Conservation (phyloP, 2,888 invertebrate species). For the Aphidoletes aphidimyza region DNA sequence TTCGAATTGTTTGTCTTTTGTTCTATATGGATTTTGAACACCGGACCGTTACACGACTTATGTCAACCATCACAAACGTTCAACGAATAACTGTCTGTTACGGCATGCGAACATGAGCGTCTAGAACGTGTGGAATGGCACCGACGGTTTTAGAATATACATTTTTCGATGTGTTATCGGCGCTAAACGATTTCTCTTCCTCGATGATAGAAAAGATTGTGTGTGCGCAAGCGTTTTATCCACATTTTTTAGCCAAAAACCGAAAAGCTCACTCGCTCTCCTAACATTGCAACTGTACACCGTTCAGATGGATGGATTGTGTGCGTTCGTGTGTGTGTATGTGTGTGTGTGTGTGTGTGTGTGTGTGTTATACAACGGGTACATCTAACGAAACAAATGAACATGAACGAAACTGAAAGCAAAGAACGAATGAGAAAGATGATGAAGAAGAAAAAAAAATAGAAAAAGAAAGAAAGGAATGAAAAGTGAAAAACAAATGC, state of each 20-base stretch:
- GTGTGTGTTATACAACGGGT: no score
- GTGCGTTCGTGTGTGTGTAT: no score
- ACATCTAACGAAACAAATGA: constrained; percentile 12
- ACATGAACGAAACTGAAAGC: neutral
- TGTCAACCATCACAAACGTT: constrained; percentile 51
- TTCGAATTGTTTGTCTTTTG: neutral
- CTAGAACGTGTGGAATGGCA: neutral
- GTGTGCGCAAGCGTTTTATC: constrained; percentile 51
- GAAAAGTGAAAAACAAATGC: neutral
- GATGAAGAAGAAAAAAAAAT: neutral
- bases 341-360: no score
- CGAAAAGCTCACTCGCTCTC: neutral
- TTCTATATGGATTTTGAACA: neutral
- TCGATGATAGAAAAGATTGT: constrained; percentile 42
- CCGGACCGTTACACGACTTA: constrained; percentile 51
- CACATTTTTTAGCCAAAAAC: constrained; percentile 24
- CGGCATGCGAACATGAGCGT: neutral
- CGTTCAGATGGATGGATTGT: constrained; percentile 12
- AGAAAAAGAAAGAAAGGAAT: neutral
- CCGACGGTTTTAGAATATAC: constrained; percentile 14
- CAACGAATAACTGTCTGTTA: constrained; percentile 32
- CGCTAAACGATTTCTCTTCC: constrained; percentile 48
- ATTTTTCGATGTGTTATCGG: constrained; percentile 49
- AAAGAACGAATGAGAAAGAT: neutral
- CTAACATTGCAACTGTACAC: constrained; percentile 21